Base-by-base conservation (phyloP, 2,797 vertebrate genomes). In the Semaprochilodus insignis region DNA sequence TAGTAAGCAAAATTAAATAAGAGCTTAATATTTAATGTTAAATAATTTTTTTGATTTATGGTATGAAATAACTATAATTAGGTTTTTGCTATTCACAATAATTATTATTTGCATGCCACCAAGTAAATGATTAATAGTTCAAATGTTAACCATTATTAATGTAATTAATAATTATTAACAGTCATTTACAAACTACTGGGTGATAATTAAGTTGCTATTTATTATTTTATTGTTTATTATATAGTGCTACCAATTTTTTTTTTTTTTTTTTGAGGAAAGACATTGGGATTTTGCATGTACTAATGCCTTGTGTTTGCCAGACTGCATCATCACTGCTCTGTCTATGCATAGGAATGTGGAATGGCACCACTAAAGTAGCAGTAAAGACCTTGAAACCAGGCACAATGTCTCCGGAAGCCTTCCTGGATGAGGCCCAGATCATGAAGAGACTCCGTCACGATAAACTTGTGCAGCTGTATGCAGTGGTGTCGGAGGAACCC, bases 391-490 rank as follows among this genome's bases (percentile, higher is more conserved):
- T 99, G 92, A 99, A 99, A 89, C 96, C 97, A 0, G 96, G 97
- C 85, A 99, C 98, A 85, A 99, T 99, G 98, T 99, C 98, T 40
- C 97, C 98, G 0, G 97, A 98, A 91, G 97, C 97, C 69, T 99
- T 99, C 94, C 94, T 99, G 92, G 97, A 97, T 89, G 98, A 99
- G 89, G 97, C 97, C 31, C 98, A 99, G 95, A 97, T 99, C 93
- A 99, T 99, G 98, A 99, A 99, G 91, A 92, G 96, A 84, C 95
- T 99, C 80, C 94, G 98, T 63, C 97, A 99, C 2, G 97, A 99
- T 93, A 99, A 99, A 91, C 95, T 99, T 91, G 98, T 99, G 90
- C 98, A 99, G 95, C 94, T 99, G 78, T 99, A 99, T 0, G 98
- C 98, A 0, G 98, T 99, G 23, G 97, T 99, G 81, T 99, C 98